Base-by-base conservation (phyloP, 2,113 vertebrate genomes). In the Sigmodon hispidus region DNA sequence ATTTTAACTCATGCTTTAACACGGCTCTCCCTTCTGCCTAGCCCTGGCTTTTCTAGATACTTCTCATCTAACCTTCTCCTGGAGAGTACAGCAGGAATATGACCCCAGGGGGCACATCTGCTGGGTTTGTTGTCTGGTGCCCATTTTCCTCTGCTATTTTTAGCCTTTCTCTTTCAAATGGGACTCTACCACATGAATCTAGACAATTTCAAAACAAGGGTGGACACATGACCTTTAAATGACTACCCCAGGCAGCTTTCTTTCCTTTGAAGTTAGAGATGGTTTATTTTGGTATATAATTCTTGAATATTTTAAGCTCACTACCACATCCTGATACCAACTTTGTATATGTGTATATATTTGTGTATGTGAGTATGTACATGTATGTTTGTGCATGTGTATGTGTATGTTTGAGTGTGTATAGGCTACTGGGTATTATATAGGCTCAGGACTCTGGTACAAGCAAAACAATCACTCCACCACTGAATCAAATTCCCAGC, bases 281-380 rank as follows among this genome's bases (percentile, higher is more conserved):
- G 26, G 88, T 75, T 87, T 89, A 72, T 91, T 89, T 52, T 83
- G 61, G 86, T 96, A 57, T 96, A 57, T 22, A 73, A 73, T 29
- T 11, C 67, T 48, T 83, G 87, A 89, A 29, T 13, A 40, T 69
- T 43, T 2, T 24, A 29, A 86, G 43, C 81, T 91, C 7, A 24
- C 6, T 59, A 24, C 85, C 36, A 83, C 57, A 87, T 87, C 75
- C 72, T 81, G 73, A 87, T 22, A 19, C n/a, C 17, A 6, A 24
- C n/a, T 79, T 48, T 26, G 13, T 31, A 36, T 50, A 5, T 75
- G 40, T 45, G 40, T 75, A 24, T 43, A 40, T 31, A n/a, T 73
- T 50, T 88, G n/a, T 88, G 4, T 88, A n/a, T 34, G 12, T 69
- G 84, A 10, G 2, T n/a, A 43, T 59, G 9, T 72, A 24, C 70